phyloP scores from a whole-genome alignment of 2,888 invertebrate genomes.

The Mechanitis mazaeus region DNA sequence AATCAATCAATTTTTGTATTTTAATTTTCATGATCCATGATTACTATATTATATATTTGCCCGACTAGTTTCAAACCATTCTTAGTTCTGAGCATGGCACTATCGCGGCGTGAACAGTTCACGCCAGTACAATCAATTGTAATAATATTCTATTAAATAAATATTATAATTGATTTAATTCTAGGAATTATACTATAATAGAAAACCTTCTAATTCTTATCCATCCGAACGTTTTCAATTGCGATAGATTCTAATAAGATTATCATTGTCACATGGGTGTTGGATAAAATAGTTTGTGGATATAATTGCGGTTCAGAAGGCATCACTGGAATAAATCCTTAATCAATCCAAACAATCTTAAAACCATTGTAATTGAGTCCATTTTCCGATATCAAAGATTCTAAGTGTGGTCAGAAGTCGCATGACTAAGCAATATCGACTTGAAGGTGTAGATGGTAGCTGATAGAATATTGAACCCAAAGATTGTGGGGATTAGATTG shows the following conservation, averaged over 20 bases:
- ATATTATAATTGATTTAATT: no score
- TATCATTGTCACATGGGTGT: constrained; percentile 73
- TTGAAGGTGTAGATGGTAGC: constrained; percentile 49
- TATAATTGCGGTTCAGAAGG: constrained; percentile 70
- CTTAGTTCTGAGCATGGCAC: no score
- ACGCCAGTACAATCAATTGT: no score
- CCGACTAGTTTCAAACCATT: no score
- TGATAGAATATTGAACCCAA: constrained; percentile 21
- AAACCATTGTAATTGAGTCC: constrained; percentile 35
- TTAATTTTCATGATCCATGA: no score
- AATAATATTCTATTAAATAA: no score
- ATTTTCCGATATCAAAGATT: constrained; percentile 34
- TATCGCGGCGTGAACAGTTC: no score
- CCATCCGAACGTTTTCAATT: constrained; percentile 50
- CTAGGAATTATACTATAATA: not conserved
- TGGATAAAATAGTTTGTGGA: constrained; percentile 76
- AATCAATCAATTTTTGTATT: no score
- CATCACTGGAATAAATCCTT: constrained; percentile 7
- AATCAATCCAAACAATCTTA: constrained; percentile 38
- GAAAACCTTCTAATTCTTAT: no score
- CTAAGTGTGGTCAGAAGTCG: constrained; percentile 68
- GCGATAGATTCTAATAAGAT: constrained; percentile 75
- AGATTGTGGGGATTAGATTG: constrained; percentile 31
- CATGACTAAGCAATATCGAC: constrained; percentile 75
- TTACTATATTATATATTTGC: no score